A percentile compares a stretch with the other conserved stretches of the same genome.
phyloP scores from a whole-genome alignment of 2,797 vertebrate species.

The Apodemus agrarius region DNA sequence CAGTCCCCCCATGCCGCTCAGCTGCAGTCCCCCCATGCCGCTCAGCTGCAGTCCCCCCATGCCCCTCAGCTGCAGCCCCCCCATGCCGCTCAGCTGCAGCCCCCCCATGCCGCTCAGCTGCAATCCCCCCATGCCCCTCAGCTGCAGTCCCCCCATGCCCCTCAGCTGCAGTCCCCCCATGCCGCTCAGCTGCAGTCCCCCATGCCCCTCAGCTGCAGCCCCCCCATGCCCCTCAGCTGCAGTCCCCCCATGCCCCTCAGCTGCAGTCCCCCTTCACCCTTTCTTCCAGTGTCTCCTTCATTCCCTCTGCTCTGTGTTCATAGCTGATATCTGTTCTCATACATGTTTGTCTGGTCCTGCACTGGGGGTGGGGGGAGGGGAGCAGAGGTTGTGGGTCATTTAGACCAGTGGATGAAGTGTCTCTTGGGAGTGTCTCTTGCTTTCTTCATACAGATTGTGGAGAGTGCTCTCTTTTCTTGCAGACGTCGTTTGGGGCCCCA shows the following conservation, averaged over 20 bases:
- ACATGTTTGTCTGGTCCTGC: background rate
- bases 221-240: background rate
- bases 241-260: background rate
- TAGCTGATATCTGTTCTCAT: background rate
- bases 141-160: background rate
- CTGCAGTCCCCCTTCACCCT: background rate
- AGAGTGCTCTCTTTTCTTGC: conserved; percentile 27
- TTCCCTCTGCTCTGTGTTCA: background rate
- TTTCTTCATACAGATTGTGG: background rate
- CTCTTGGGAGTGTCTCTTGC: background rate
- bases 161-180: background rate
- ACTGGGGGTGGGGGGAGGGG: rapidly evolving
- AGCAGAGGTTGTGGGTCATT: background rate
- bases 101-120: no score
- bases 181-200: background rate
- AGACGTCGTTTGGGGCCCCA: conserved; percentile 89
- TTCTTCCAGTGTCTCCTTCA: no score
- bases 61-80: background rate
- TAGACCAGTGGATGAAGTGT: background rate
- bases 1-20: background rate
- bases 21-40: background rate
- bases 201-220: no score
- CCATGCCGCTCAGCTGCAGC: no score
- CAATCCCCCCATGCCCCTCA: no score
- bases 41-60: background rate